Evolutionary conservation across 2,113 vertebrate genomes (phyloP).

Genomic region (Siphamia tubifer): DNA sequence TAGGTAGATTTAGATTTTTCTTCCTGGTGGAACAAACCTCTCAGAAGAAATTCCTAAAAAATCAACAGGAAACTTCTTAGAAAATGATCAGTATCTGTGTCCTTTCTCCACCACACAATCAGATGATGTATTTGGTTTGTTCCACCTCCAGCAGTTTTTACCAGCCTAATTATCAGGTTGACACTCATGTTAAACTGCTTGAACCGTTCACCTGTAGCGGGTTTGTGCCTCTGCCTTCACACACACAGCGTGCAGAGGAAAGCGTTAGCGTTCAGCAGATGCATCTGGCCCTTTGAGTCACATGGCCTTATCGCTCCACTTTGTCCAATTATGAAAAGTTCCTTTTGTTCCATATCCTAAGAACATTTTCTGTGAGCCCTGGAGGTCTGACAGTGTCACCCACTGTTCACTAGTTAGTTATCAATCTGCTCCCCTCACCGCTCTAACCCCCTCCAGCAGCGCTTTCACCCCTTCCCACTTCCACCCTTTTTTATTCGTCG

Average conservation of each 20-base stretch:
- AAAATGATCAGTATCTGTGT: too few relatives aligned
- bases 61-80: too few relatives aligned
- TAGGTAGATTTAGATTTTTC: too few relatives aligned
- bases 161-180: too few relatives aligned
- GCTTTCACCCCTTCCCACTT: slow-evolving; percentile 33
- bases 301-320: slow-evolving; percentile 25
- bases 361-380: slow-evolving; percentile 40
- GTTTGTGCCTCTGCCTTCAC: too few relatives aligned
- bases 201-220: too few relatives aligned
- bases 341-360: slow-evolving; percentile 15
- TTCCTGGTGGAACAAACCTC: too few relatives aligned
- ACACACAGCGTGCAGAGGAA: background rate
- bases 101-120: too few relatives aligned
- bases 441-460: slow-evolving; percentile 38
- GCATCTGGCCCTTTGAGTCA: slow-evolving; percentile 9
- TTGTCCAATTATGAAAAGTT: slow-evolving; percentile 54
- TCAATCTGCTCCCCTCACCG: slow-evolving; percentile 24
- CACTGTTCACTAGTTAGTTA: slow-evolving; percentile 45
- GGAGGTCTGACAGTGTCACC: slow-evolving; percentile 50
- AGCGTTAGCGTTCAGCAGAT: slow-evolving; percentile 7
- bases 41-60: too few relatives aligned
- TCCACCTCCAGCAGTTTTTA: too few relatives aligned
- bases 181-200: too few relatives aligned
- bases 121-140: too few relatives aligned
- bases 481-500: slow-evolving; percentile 12